phyloP scores from a whole-genome alignment of 2,888 invertebrate genomes.

The Seladonia tumulorum region DNA sequence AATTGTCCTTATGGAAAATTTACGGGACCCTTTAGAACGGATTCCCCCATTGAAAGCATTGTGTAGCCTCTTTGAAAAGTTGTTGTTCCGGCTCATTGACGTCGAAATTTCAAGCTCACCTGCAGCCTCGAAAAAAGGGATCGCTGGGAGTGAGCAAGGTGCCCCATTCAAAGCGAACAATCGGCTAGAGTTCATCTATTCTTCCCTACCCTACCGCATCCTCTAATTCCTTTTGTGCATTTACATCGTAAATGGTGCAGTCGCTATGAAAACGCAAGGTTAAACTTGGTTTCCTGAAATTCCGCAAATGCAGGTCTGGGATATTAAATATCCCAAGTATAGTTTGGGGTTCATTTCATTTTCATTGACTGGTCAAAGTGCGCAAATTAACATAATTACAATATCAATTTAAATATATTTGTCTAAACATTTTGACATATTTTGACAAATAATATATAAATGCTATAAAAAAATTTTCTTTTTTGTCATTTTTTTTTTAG shows the following conservation, averaged over 20 bases:
- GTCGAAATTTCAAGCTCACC: constrained; percentile 54
- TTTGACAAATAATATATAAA: no score
- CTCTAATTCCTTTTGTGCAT: constrained; percentile 14
- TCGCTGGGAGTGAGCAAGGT: constrained; percentile 48
- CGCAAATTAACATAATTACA: no score
- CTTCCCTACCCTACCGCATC: constrained; percentile 28
- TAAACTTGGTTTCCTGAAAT: constrained; percentile 19
- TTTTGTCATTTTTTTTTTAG: no score
- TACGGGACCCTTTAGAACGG: constrained; percentile 25
- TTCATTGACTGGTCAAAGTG: no score
- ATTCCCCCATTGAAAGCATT: constrained; percentile 29
- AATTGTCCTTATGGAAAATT: constrained; percentile 57
- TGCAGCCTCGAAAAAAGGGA: constrained; percentile 34
- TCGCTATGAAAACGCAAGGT: constrained; percentile 6
- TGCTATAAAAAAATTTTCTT: no score
- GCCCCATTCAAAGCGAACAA: constrained; percentile 55
- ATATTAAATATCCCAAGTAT: no score
- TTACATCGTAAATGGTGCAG: constrained; percentile 23
- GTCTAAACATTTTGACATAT: no score
- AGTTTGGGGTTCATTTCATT: no score
- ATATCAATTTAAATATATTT: no score
- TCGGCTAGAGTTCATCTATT: constrained; percentile 53
- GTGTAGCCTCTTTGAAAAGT: constrained; percentile 55
- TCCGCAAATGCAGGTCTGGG: background rate
- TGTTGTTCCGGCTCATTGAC: constrained; percentile 62